These are phyloP conservation scores for Centroberyx gerrardi DNA, from an alignment of 2,797 vertebrate species.

Conservation along the genomic window DNA sequence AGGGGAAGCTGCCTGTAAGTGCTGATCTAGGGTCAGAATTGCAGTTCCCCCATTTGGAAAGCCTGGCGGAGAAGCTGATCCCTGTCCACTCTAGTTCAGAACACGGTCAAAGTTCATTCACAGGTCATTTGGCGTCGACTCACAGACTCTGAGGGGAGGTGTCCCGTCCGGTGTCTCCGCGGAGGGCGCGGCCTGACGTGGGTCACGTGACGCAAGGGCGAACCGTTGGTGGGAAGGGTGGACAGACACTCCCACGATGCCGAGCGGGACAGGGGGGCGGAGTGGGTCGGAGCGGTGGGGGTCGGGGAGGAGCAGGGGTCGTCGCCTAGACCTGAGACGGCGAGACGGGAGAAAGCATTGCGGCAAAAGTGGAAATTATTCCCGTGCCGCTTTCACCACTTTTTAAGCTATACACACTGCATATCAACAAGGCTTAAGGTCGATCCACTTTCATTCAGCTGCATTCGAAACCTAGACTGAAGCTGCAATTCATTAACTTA, in stretches of 20 bases:
- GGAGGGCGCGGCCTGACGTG: constrained; percentile 91
- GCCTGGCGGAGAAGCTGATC: not conserved
- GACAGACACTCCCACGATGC: constrained; percentile 92
- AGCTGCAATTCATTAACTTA: constrained; percentile 2
- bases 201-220: constrained; percentile 91
- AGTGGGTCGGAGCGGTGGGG: constrained; percentile 82
- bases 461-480: not conserved
- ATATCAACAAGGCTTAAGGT: not conserved
- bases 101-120: constrained; percentile 19
- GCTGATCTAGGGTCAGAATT: too few species aligned
- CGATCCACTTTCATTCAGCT: not conserved
- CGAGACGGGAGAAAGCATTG: not conserved
- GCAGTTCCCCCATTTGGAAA: too few species aligned
- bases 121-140: constrained; percentile 49
- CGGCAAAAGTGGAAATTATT: not conserved
- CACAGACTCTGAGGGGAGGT: constrained; percentile 82
- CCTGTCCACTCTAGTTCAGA: not conserved
- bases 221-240: constrained; percentile 92
- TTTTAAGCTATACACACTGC: not conserved
- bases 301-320: constrained; percentile 82
- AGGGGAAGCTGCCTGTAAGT: too few species aligned
- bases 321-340: constrained; percentile 78
- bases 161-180: constrained; percentile 85
- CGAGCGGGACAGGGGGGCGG: constrained; percentile 83
- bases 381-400: not conserved